Conservation (phyloP, 1,140 invertebrate genomes). For the Parapsyche elsis region DNA sequence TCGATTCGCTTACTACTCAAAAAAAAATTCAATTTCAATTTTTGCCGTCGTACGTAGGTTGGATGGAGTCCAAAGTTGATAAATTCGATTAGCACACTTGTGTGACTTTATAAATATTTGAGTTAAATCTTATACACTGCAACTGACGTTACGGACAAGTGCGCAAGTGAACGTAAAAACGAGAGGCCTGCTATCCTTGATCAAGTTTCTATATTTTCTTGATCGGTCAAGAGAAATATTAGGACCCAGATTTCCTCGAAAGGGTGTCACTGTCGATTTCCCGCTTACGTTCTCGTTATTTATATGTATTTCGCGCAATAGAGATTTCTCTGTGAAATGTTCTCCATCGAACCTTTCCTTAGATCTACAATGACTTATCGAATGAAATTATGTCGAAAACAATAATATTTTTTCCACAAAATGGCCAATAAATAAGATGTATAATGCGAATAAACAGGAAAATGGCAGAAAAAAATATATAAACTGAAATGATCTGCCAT, state of each 20-base stretch:
- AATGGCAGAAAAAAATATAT: not conserved
- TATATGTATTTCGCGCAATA: no score
- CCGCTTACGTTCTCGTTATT: not conserved
- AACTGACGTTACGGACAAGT: slow-evolving; percentile 38
- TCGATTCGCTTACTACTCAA: no score
- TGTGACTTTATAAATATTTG: slow-evolving; percentile 18
- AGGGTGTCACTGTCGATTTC: slow-evolving; percentile 32
- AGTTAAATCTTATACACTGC: slow-evolving; percentile 14
- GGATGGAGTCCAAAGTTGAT: no score
- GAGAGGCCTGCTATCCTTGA: slow-evolving; percentile 46
- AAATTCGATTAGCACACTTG: not conserved
- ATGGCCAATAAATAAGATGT: not conserved
- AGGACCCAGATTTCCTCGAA: slow-evolving; percentile 22
- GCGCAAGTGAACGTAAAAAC: slow-evolving; percentile 46
- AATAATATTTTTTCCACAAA: not conserved
- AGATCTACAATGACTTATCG: no score
- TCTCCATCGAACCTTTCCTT: no score
- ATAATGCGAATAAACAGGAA: not conserved
- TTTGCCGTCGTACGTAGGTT: no score
- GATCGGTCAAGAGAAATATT: slow-evolving; percentile 38
- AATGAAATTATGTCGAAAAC: not conserved
- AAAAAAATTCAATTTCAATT: no score
- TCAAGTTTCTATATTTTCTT: slow-evolving; percentile 46
- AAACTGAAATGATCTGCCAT: slow-evolving; percentile 14
- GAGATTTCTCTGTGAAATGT: no score